Base-by-base conservation (phyloP, 2,888 invertebrate genomes). In the Oxyteleia sp. region DNA sequence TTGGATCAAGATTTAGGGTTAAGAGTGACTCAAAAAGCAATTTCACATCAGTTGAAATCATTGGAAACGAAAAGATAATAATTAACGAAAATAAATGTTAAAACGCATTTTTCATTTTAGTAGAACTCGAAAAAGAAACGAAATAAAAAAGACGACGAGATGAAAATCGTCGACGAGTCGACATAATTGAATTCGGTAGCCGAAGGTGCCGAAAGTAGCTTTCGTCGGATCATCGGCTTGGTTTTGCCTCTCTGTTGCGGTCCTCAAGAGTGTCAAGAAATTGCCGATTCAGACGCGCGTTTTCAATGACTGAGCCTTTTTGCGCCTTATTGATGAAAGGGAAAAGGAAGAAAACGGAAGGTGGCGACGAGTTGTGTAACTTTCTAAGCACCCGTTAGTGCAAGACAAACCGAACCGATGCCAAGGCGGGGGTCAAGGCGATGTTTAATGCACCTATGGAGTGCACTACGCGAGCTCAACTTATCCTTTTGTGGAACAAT, bases 401-500 rank as follows among this genome's bases (percentile, higher is more conserved):
- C 45, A 35, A 15, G 41, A 47, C 49, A 32, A 69, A 68, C 18
- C 51, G 68, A 69, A 68, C 20, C 51, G 51, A 61, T 45, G 63
- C 63, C 35, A 29, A 26, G 64, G 63, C 71, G 29, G 15, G 57
- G 82, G 82, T 82, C 75, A 68, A 79, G 79, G 79, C 64, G 53
- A 71, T 38, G 79, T 49, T 71, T 63, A 79, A 79, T 69, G 78
- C 63, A 32, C 75, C 38, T 16, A 55, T 38, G 64, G 49, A 57
- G 75, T 66, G 43, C 75, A 38, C 18, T 75, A 64, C 49, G 26
- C 35, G 26, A 38, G 23, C 16, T 38, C 4, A 47, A 38, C 20
- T 47, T 49, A 41, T 66, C 38, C 66, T 64, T 75, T 64, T 59
- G 57, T 41, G 47, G 26, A 64, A 66, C 57, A 75, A 66, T 57